phyloP scores from a whole-genome alignment of 1,140 invertebrate genomes.

The Parapsyche elsis region DNA sequence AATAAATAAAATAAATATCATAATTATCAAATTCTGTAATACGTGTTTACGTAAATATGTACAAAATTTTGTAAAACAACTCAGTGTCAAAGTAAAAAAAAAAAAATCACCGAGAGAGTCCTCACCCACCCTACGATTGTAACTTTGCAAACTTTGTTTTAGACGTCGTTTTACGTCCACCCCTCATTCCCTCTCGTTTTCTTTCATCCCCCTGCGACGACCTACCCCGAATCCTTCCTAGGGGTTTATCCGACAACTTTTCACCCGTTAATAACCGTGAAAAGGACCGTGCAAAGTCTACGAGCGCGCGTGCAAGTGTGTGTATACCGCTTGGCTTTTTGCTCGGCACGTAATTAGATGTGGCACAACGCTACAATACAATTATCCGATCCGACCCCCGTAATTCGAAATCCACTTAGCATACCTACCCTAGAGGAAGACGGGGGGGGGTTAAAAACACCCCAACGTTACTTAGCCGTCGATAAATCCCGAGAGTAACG shows the following conservation, averaged over 20 bases:
- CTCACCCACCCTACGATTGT: too few relatives aligned
- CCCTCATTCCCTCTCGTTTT: too few relatives aligned
- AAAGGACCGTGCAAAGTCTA: neutral
- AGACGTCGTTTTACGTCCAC: too few relatives aligned
- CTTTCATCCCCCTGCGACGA: too few relatives aligned
- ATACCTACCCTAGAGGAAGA: neutral
- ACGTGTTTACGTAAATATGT: too few relatives aligned
- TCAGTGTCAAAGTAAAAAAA: too few relatives aligned
- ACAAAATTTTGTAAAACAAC: too few relatives aligned
- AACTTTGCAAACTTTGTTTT: too few relatives aligned
- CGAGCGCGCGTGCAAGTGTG: neutral
- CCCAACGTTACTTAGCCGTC: neutral
- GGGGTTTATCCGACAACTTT: neutral
- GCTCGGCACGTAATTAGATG: slow-evolving; percentile 15
- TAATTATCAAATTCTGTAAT: too few relatives aligned
- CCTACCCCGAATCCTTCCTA: too few relatives aligned
- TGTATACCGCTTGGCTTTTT: neutral
- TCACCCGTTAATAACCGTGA: slow-evolving; percentile 7
- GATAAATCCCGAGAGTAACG: slow-evolving; percentile 1
- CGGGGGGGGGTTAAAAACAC: neutral
- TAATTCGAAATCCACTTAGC: slow-evolving; percentile 30
- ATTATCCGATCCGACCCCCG: slow-evolving; percentile 13
- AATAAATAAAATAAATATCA: too few relatives aligned
- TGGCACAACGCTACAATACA: slow-evolving; percentile 30
- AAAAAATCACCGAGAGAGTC: too few relatives aligned